These are phyloP conservation scores for Falco novaeseelandiae DNA, from an alignment of 2,797 vertebrate genomes.

Conservation along the genomic window DNA sequence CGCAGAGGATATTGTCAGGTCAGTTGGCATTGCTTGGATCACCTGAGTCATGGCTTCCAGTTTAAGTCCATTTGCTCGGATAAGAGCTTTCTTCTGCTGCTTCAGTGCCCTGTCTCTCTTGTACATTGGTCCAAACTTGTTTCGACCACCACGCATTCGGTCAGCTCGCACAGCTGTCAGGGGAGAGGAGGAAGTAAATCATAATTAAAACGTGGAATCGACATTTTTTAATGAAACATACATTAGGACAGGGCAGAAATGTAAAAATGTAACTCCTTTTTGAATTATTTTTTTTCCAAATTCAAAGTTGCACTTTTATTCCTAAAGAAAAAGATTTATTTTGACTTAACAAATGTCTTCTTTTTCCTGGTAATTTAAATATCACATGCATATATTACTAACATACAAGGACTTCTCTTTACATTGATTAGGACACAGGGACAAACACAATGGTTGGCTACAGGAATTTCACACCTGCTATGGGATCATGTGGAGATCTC, in stretches of 20 bases:
- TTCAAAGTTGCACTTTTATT: background rate
- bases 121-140: conserved; percentile 99
- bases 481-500: conserved; percentile 42
- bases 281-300: background rate
- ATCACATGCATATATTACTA: conserved; percentile 19
- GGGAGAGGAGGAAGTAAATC: background rate
- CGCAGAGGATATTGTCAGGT: conserved; percentile 95
- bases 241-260: background rate
- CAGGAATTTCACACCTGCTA: conserved; percentile 59
- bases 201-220: background rate
- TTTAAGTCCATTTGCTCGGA: conserved; percentile 97
- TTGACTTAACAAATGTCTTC: conserved; percentile 6
- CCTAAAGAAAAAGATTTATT: background rate
- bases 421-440: background rate
- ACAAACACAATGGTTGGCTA: conserved; percentile 34
- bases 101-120: conserved; percentile 97
- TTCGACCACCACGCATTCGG: conserved; percentile 96
- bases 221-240: background rate
- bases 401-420: background rate
- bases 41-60: conserved; percentile 98
- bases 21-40: conserved; percentile 95
- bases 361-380: conserved; percentile 21
- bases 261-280: background rate
- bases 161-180: conserved; percentile 92
- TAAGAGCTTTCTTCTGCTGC: conserved; percentile 98